These are phyloP conservation scores for Saccostrea cuccullata DNA, from an alignment of 1,140 invertebrate genomes.

Conservation along the genomic window DNA sequence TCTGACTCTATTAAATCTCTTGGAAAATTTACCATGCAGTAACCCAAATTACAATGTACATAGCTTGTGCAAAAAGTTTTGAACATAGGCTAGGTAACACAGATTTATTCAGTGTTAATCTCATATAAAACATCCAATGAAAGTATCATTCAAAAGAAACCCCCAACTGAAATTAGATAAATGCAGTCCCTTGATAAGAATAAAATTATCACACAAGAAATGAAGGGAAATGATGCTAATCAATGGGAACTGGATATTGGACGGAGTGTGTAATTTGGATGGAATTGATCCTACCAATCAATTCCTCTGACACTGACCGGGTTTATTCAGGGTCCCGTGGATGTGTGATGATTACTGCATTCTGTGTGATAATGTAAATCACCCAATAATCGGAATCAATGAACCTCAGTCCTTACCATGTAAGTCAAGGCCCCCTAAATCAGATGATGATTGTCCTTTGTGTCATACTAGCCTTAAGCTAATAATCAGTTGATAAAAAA, in stretches of 20 bases:
- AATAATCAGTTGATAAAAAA: slow-evolving; percentile 7
- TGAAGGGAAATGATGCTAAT: neutral
- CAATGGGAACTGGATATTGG: neutral
- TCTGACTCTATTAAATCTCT: too few relatives aligned
- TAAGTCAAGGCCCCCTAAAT: neutral
- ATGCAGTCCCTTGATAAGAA: slow-evolving; percentile 7
- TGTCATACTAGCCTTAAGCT: neutral
- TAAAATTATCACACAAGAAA: slow-evolving; percentile 25
- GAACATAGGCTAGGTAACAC: neutral
- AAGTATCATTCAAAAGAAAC: neutral
- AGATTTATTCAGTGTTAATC: slow-evolving; percentile 21
- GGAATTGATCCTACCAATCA: slow-evolving; percentile 1
- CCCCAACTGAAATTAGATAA: neutral
- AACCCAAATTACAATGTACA: too few relatives aligned
- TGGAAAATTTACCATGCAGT: too few relatives aligned
- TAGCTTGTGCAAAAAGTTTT: too few relatives aligned
- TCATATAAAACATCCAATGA: neutral
- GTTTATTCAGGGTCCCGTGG: neutral
- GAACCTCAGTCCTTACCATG: neutral
- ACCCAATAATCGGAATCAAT: slow-evolving; percentile 21
- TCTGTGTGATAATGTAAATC: slow-evolving; percentile 28
- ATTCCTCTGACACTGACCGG: neutral
- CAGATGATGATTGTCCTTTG: neutral
- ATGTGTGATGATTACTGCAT: slow-evolving; percentile 23
- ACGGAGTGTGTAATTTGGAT: neutral